A percentile compares a stretch with the other conserved stretches of the same genome.
These are phyloP conservation scores for Macheiramphus alcinus DNA, from an alignment of 2,113 vertebrate genomes.

Conservation along the genomic window DNA sequence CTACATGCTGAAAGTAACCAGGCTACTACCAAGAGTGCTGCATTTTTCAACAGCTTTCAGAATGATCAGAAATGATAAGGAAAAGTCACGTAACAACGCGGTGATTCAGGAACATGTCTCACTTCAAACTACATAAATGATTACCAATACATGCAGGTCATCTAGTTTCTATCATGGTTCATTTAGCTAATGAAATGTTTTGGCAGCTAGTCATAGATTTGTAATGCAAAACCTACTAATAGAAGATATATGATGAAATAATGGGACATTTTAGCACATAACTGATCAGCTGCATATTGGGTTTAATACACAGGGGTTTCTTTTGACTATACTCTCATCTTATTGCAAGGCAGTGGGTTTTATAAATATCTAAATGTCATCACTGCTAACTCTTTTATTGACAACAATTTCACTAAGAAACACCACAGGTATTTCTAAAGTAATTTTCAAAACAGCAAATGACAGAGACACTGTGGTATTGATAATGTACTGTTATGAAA, in stretches of 20 bases:
- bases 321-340: neutral
- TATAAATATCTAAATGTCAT: constrained; percentile 1
- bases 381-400: neutral
- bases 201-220: constrained; percentile 30
- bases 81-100: neutral
- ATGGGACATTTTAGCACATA: neutral
- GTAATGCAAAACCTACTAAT: neutral
- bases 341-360: neutral
- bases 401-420: neutral
- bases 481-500: neutral
- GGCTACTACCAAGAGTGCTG: neutral
- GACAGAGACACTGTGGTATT: neutral
- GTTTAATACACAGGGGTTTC: neutral
- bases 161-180: neutral
- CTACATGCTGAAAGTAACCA: neutral
- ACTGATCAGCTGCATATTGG: neutral
- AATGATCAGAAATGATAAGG: neutral
- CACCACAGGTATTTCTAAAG: neutral
- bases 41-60: neutral
- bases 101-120: neutral
- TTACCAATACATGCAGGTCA: neutral
- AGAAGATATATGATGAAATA: neutral
- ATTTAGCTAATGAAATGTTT: constrained; percentile 42
- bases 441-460: neutral
- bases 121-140: neutral